Base-by-base conservation (phyloP, 2,888 invertebrate species). In the Pinctada fucata region DNA sequence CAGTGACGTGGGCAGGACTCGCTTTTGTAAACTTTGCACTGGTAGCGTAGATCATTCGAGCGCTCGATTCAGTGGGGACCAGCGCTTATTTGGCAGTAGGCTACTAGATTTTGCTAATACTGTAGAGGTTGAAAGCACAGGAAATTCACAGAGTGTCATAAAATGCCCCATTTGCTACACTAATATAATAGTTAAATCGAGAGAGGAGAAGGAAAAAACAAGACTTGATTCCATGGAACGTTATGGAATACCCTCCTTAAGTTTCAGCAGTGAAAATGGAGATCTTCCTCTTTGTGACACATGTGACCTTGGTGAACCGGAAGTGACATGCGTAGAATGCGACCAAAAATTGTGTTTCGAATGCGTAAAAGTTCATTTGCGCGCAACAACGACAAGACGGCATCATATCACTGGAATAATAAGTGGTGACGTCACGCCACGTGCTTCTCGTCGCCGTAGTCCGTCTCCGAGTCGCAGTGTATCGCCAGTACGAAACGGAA, bases 291-390 rank as follows among this genome's bases (percentile, higher is more conserved):
- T 75, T 3, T 80, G 80, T 47, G 71, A 80, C 45, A 72, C 80
- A 0, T 80, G 80, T 58, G 75, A 75, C 67, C 68, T 58, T 0
- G 71, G 71, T 13, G 80, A 80, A 51, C 64, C 74, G 6, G 80
- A 80, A 52, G 77, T 80, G 3, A 63, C 72, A 4, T 80, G 80
- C 51, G 58, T 80, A 2, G 80, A 80, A 68, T 80, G 80, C 65
- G 78, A 75, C 67, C 78, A 78, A 50, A 80, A 75, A 45, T 63
- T 80, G 13, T 80, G 80, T 63, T 80, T 80, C 69, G 80, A 80
- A n/a, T 80, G 80, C 69, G 78, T 76, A 6, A 75, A 70, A 45
- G 58, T 78, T 16, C 80, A 80, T 64, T 50, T 80, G 10, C 65
- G 69, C 8, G 45, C 80, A 3, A 75, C 63, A 58, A 66, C 75